These are phyloP conservation scores for Caerostris darwini DNA, from an alignment of 1,140 invertebrate genomes.

Conservation along the genomic window DNA sequence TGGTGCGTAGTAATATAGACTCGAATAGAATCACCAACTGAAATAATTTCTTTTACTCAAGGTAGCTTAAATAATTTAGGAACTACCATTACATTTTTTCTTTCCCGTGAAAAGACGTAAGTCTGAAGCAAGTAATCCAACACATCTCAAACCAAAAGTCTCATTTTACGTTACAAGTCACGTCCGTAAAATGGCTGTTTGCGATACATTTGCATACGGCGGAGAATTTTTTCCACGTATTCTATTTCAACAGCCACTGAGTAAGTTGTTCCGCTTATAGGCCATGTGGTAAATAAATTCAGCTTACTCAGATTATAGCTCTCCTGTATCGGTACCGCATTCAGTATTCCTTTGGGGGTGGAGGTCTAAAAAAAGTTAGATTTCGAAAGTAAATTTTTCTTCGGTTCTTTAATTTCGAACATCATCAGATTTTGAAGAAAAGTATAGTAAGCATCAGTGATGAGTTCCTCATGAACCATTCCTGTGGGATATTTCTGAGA, in stretches of 20 bases:
- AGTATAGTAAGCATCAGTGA: no score
- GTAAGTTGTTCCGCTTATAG: neutral
- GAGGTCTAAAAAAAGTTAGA: neutral
- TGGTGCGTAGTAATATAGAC: no score
- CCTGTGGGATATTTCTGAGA: no score
- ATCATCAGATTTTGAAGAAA: no score
- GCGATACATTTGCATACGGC: slow-evolving; percentile 9
- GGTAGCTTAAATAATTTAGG: neutral
- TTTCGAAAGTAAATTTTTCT: neutral
- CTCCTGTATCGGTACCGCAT: neutral
- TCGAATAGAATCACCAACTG: no score
- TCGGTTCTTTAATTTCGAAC: neutral
- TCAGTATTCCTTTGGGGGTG: neutral
- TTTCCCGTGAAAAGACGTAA: neutral
- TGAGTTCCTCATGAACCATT: no score
- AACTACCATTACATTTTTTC: neutral
- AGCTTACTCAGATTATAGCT: slow-evolving; percentile 7
- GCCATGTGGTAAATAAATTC: slow-evolving; percentile 13
- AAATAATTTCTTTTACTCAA: no score
- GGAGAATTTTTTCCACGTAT: neutral
- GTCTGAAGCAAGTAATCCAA: slow-evolving; percentile 15
- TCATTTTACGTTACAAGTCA: neutral
- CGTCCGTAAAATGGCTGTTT: slow-evolving; percentile 34
- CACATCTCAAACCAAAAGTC: slow-evolving; percentile 2
- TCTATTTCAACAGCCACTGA: neutral